Percentiles rank a stretch among this genome's conserved stretches.
Evolutionary conservation across 2,888 invertebrate species (phyloP).

Genomic region (Vandiemenella viatica): DNA sequence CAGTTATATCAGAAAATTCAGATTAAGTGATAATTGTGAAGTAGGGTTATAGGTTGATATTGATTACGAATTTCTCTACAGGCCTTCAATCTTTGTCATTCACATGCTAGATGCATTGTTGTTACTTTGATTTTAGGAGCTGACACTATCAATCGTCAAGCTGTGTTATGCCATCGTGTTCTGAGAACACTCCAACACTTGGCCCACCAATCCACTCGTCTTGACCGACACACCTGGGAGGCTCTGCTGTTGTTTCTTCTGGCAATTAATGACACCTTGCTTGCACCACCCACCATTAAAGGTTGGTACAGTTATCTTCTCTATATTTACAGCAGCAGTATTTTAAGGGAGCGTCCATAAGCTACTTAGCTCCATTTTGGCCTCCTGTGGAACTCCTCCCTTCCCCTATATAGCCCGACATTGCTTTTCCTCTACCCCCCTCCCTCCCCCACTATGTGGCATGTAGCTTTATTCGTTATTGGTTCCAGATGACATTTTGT

Average conservation of each 20-base stretch:
- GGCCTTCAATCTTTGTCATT: not conserved
- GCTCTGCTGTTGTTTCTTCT: conserved; percentile 72
- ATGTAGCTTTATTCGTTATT: too few relatives aligned
- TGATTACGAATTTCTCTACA: not conserved
- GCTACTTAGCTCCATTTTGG: too few relatives aligned
- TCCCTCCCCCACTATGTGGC: too few relatives aligned
- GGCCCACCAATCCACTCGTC: conserved; percentile 53
- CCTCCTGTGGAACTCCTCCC: too few relatives aligned
- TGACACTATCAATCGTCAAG: conserved; percentile 84
- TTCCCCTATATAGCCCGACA: too few relatives aligned
- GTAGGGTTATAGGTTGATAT: not conserved
- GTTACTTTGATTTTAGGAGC: conserved; percentile 39
- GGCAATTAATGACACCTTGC: conserved; percentile 77
- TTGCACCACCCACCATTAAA: conserved; percentile 84
- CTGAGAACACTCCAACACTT: conserved; percentile 69
- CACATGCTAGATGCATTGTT: not conserved
- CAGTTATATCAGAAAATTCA: too few relatives aligned
- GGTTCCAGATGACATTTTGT: too few relatives aligned
- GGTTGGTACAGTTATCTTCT: conserved; percentile 24
- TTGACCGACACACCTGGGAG: conserved; percentile 85
- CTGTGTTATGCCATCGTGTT: conserved; percentile 83
- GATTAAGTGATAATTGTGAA: not conserved
- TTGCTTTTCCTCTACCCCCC: too few relatives aligned
- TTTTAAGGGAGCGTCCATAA: too few relatives aligned
- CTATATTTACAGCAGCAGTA: too few relatives aligned